These are phyloP conservation scores for Ptychochromis oligacanthus DNA, from an alignment of 2,113 vertebrate genomes.

Conservation along the genomic window DNA sequence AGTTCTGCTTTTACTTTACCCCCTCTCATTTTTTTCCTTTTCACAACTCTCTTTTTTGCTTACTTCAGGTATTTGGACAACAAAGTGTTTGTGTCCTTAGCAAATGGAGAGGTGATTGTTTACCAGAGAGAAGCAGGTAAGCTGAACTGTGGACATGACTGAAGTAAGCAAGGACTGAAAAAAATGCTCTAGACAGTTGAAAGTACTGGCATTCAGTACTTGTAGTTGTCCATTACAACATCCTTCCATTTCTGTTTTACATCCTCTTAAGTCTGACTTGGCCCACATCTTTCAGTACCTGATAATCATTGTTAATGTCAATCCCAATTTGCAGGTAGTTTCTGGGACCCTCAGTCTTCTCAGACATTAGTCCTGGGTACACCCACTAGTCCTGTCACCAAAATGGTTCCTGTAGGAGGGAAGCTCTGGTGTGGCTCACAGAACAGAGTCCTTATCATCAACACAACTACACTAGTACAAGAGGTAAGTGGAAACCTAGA, in stretches of 20 bases:
- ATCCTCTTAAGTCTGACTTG: neutral
- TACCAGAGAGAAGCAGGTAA: constrained; percentile 97
- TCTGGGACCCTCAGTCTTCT: constrained; percentile 97
- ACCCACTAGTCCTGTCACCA: constrained; percentile 89
- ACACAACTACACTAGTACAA: constrained; percentile 85
- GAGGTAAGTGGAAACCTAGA: constrained; percentile 85
- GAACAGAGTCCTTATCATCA: constrained; percentile 91
- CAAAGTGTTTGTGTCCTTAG: constrained; percentile 96
- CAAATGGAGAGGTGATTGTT: constrained; percentile 92
- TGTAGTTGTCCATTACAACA: neutral
- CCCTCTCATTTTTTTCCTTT: neutral
- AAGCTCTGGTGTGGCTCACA: constrained; percentile 97
- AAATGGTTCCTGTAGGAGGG: constrained; percentile 93
- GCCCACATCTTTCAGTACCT: neutral
- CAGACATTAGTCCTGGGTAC: constrained; percentile 89
- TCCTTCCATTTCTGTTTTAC: neutral
- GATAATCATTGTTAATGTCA: neutral
- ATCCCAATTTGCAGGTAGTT: constrained; percentile 84
- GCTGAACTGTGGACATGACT: neutral
- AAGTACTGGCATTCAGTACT: neutral
- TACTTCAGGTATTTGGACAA: constrained; percentile 91
- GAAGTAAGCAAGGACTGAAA: neutral
- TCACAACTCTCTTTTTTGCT: neutral
- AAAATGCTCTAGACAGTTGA: rapidly evolving
- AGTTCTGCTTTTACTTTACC: neutral